Percentiles rank a stretch among this genome's conserved stretches.
Evolutionary conservation across 2,113 vertebrate species (phyloP).

Genomic region (Colius striatus): DNA sequence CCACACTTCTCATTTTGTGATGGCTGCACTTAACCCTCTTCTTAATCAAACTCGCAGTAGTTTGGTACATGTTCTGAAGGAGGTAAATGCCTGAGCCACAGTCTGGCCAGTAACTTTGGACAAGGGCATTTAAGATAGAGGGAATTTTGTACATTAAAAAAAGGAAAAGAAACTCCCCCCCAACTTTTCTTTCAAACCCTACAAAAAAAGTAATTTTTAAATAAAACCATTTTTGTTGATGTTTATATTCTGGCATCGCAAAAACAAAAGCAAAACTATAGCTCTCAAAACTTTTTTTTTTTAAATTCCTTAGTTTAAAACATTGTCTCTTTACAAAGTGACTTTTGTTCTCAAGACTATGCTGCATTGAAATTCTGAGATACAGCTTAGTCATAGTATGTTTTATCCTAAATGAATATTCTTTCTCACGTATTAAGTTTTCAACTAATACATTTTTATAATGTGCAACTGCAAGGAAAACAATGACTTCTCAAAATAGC

Average conservation of each 20-base stretch:
- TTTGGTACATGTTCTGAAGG: too few relatives aligned
- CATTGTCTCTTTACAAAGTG: background rate
- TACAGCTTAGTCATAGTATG: background rate
- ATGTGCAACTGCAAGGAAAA: background rate
- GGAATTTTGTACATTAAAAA: background rate
- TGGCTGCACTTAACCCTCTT: too few relatives aligned
- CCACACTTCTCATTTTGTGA: background rate
- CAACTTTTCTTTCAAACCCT: background rate
- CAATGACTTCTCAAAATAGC: background rate
- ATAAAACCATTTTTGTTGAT: background rate
- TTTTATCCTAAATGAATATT: background rate
- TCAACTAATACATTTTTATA: background rate
- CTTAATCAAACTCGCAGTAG: too few relatives aligned
- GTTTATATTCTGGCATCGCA: background rate
- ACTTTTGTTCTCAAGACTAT: background rate
- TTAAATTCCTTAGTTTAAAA: background rate
- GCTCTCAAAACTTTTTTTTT: background rate
- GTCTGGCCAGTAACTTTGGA: background rate
- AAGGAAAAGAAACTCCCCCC: rapidly evolving
- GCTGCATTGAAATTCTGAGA: background rate
- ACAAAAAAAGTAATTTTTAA: background rate
- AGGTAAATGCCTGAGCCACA: too few relatives aligned
- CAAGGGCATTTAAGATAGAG: background rate
- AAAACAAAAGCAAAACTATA: background rate
- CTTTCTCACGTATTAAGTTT: background rate